A percentile compares a stretch with the other conserved stretches of the same genome.
These are phyloP conservation scores for Oophaga sylvatica DNA, from an alignment of 2,797 vertebrate species.

Conservation along the genomic window DNA sequence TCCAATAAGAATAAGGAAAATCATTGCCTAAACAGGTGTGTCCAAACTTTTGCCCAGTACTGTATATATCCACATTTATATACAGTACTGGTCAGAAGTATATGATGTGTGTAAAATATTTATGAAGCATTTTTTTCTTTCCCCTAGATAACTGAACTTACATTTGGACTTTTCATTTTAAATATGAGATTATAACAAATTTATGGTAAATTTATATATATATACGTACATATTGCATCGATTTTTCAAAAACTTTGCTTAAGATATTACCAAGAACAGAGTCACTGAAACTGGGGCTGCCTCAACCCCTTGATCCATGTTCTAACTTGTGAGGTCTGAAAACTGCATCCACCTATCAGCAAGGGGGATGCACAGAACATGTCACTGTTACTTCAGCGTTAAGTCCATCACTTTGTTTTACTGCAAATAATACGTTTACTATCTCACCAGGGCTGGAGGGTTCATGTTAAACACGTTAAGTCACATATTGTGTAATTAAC, in stretches of 20 bases:
- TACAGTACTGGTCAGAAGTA: neutral
- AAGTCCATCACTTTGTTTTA: constrained; percentile 78
- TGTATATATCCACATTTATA: neutral
- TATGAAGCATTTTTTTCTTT: neutral
- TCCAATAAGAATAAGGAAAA: too few relatives aligned
- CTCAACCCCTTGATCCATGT: constrained; percentile 67
- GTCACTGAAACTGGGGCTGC: constrained; percentile 70
- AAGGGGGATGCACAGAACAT: constrained; percentile 75
- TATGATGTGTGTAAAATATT: neutral
- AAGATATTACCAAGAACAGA: constrained; percentile 74
- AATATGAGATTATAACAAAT: neutral
- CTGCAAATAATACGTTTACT: constrained; percentile 78
- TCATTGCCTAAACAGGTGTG: too few relatives aligned
- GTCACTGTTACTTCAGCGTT: constrained; percentile 71
- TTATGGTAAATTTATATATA: neutral
- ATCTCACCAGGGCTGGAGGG: constrained; percentile 89
- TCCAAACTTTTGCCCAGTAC: too few relatives aligned
- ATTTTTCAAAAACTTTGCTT: neutral
- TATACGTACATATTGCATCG: neutral
- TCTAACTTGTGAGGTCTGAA: constrained; percentile 72
- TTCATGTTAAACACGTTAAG: constrained; percentile 87
- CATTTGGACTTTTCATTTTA: neutral
- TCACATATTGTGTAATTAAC: constrained; percentile 89
- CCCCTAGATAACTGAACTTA: neutral
- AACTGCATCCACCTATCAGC: constrained; percentile 74